Evolutionary conservation across 1,140 invertebrate genomes (phyloP).

Genomic region (Lanistes nyassanus): DNA sequence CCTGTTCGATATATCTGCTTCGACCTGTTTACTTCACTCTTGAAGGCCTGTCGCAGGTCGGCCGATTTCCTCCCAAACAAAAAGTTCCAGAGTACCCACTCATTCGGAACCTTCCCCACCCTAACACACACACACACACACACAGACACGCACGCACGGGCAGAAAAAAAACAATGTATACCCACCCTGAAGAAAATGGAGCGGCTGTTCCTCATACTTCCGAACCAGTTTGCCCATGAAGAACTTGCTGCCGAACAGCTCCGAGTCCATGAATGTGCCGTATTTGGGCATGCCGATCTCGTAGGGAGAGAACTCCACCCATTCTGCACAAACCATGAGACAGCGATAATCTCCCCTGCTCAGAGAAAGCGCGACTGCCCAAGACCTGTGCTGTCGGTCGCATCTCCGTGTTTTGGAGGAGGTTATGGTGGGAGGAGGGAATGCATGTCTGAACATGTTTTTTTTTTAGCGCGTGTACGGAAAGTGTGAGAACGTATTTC

Average conservation of each 20-base stretch:
- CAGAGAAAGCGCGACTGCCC: too few species aligned
- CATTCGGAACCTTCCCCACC: not conserved
- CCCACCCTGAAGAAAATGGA: slow-evolving; percentile 61
- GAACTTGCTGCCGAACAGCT: slow-evolving; percentile 69
- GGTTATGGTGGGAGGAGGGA: too few species aligned
- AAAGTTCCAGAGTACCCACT: not conserved
- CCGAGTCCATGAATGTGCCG: slow-evolving; percentile 68
- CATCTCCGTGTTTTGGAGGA: too few species aligned
- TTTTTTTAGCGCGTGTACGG: too few species aligned
- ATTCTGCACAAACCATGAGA: slow-evolving; percentile 62
- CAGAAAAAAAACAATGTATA: not conserved
- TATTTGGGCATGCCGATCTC: slow-evolving; percentile 71
- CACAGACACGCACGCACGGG: not conserved
- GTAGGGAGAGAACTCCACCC: slow-evolving; percentile 70
- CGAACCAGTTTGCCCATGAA: slow-evolving; percentile 68
- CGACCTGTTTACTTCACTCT: too few species aligned
- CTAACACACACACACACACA: slow-evolving; percentile 1
- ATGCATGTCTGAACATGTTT: too few species aligned
- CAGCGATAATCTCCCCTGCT: not conserved
- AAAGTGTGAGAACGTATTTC: too few species aligned
- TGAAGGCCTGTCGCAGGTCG: too few species aligned
- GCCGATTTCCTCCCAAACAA: too few species aligned
- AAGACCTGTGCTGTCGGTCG: too few species aligned
- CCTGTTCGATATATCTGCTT: too few species aligned
- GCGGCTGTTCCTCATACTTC: slow-evolving; percentile 65